Base-by-base conservation (phyloP, 2,113 vertebrate species). In the Paraplagusia blochii region DNA sequence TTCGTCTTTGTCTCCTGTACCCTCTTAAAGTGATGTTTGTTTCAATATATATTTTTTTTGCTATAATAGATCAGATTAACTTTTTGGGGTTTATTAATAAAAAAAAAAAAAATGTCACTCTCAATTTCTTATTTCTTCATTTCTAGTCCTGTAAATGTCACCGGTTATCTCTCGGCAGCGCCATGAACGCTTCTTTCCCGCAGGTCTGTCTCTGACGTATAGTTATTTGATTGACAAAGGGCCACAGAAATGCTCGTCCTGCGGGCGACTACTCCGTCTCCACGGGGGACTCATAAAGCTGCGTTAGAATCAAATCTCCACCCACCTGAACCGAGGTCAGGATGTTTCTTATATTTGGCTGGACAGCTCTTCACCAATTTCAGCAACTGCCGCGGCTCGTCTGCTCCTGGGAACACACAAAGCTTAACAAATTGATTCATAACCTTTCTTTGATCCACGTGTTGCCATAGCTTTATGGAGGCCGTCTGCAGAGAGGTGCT, bases 351-450 rank as follows among this genome's bases (percentile, higher is more conserved):
- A 3, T 10, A 19, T 38, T 38, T 15, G 50, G 50, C n/a, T 14
- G 3, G 22, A 51, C 50, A 53, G 15, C 34, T 18, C 35, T 39
- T 17, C 50, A 16, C 34, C 36, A 53, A 53, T 35, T 39, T 53
- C 13, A 16, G 8, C 35, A 53, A 18, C 38, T 18, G 18, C 11
- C 18, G 16, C 8, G 50, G 29, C 18, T 15, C 15, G 9, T 49
- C 18, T 29, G 33, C 49, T 36, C 14, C 14, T 16, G 49, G 49
- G 33, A 51, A 10, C 49, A 51, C 29, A 35, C 14, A 36, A 34
- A 16, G 35, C 50, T 53, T 53, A 18, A 5, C 9, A 39, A 38
- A 53, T 36, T 34, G 49, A 16, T 51, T 51, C 11, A 36, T 51
- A 51, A 12, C 50, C 35, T 53, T 18, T 10, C 15, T 11, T 15